Evolutionary conservation across 2,888 invertebrate genomes (phyloP).

Genomic region (Synergus gifuensis): DNA sequence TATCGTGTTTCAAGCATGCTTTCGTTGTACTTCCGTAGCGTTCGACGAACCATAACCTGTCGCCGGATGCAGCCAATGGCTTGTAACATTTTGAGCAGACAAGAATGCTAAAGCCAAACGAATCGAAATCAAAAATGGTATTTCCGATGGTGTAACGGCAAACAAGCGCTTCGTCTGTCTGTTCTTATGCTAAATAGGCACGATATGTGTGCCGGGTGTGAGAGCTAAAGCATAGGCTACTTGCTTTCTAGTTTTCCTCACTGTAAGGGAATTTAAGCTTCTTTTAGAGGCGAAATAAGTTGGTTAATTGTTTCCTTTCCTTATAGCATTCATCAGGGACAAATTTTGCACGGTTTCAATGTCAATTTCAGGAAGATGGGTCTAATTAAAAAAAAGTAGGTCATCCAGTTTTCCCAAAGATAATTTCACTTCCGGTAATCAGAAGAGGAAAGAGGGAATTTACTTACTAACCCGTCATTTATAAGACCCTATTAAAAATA

Average conservation of each 20-base stretch:
- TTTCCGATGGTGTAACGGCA: conserved; percentile 2
- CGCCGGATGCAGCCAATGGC: conserved; percentile 58
- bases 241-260: neutral
- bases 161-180: neutral
- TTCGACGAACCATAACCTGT: conserved; percentile 52
- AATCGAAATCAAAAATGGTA: conserved; percentile 56
- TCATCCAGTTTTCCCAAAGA: neutral
- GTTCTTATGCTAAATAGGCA: neutral
- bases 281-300: neutral
- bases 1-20: conserved; percentile 19
- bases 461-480: neutral
- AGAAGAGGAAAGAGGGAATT: too few species aligned
- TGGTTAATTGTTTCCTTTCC: neutral
- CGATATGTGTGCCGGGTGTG: neutral
- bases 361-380: neutral
- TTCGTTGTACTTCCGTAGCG: conserved; percentile 46
- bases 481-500: neutral
- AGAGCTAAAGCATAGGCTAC: neutral
- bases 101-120: conserved; percentile 55
- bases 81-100: conserved; percentile 59
- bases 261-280: neutral
- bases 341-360: neutral
- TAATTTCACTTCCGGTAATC: neutral
- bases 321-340: neutral
- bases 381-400: neutral